Evolutionary conservation across 2,888 invertebrate species (phyloP), one percentile per base, ranked within the genome.

Genomic region (Polydrusus cervinus): DNA sequence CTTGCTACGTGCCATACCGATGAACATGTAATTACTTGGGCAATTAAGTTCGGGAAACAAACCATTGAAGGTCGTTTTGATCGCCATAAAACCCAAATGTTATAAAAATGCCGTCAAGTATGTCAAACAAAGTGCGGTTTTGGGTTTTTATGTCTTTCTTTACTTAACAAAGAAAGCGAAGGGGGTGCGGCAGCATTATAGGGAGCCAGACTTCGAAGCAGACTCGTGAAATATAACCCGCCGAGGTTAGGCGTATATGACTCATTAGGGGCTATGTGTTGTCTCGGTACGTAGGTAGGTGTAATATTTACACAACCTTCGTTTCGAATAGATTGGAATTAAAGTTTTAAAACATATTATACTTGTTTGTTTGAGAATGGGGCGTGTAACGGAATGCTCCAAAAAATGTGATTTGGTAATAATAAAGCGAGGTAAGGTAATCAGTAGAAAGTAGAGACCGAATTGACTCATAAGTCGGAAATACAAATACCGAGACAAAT

Each of bases 111-210:
- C 38, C 57, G 57, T 60, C 57, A 38, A 60, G 57, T 60, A 38
- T 62, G 62, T 43, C 45, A 62, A 62, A 45, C 45, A 62, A 49
- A 47, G 65, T 49, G 65, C 30, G 65, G 45, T 49, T 65, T 51
- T 65, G 3, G 49, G 49, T 30, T 47, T 47, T 65, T 60, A 60
- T 60, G 57, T 60, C 57, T 60, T 60, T 60, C 57, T 60, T 60
- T 60, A 60, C 57, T 60, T 38, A 60, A 60, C 57, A 60, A 60
- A 60, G 57, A 60, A 60, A 16, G 57, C 38, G 11, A 60, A 60
- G 14, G 38, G 57, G 57, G 57, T 60, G 57, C 38, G 57, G 38
- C 18, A 11, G n/a, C 18, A 18, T 60, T 38, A 34, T 7, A 60
- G 57, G 57, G 57, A 60, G 57, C 57, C 57, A 60, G 38, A 60